These are phyloP conservation scores for Paramormyrops kingsleyae DNA, from an alignment of 2,113 vertebrate species.

Conservation along the genomic window DNA sequence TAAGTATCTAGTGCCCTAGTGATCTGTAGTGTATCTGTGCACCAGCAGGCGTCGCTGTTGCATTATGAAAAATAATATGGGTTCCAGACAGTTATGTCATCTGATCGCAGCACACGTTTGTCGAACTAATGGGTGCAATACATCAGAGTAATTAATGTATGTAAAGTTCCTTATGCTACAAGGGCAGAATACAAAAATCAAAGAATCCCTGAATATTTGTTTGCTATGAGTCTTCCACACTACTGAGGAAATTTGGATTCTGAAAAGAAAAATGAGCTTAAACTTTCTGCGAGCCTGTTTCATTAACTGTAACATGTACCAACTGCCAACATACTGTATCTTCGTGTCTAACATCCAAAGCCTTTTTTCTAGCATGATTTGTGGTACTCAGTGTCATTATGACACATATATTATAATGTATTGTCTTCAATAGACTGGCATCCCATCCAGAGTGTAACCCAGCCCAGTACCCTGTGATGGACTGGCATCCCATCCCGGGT, in stretches of 20 bases:
- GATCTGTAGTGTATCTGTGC: too few relatives aligned
- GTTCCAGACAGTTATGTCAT: background rate
- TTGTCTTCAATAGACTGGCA: background rate
- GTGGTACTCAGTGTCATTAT: background rate
- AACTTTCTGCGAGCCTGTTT: background rate
- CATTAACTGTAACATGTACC: background rate
- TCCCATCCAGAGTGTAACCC: background rate
- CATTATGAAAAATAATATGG: background rate
- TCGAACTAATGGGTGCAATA: background rate
- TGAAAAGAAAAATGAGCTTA: background rate
- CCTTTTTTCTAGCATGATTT: background rate
- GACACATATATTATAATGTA: background rate
- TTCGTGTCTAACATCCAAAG: background rate
- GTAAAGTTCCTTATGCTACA: background rate
- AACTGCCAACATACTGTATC: background rate
- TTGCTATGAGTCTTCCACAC: background rate
- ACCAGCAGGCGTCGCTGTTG: constrained; percentile 3
- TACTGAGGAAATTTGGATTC: background rate
- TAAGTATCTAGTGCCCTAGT: background rate
- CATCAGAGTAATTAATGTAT: background rate
- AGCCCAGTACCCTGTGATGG: too few relatives aligned
- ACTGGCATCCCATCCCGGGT: too few relatives aligned
- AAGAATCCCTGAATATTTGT: background rate
- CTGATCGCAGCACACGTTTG: background rate
- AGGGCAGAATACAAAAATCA: background rate